Evolutionary conservation across 2,797 vertebrate species (phyloP).

Genomic region (Podarcis siculus): DNA sequence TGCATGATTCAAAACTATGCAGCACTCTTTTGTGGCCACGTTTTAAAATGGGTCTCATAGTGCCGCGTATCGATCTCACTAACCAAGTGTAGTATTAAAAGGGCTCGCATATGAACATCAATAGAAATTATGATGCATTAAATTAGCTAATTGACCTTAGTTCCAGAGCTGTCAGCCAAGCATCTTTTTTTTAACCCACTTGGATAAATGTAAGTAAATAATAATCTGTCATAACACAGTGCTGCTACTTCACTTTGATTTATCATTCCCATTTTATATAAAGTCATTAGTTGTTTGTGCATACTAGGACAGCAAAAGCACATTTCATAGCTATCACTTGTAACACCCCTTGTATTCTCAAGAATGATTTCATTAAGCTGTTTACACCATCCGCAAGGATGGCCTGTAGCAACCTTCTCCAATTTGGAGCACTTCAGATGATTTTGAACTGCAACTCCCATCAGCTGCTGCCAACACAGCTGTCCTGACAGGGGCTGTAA

Average conservation of each 20-base stretch:
- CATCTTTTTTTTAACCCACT: background rate
- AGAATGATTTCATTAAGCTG: background rate
- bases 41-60: background rate
- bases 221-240: background rate
- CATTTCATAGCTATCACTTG: background rate
- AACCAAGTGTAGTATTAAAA: constrained; percentile 12
- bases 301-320: background rate
- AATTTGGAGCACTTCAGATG: too few relatives aligned
- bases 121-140: constrained; percentile 1
- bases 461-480: too few relatives aligned
- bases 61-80: background rate
- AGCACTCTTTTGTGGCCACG: background rate
- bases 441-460: too few relatives aligned
- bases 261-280: background rate
- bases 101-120: background rate
- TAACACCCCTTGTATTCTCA: background rate
- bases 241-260: background rate
- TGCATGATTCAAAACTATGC: background rate
- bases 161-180: background rate
- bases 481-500: too few relatives aligned
- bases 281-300: background rate
- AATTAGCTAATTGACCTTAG: constrained; percentile 17
- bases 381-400: background rate
- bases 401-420: too few relatives aligned
- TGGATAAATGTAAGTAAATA: constrained; percentile 12